Base-by-base conservation (phyloP, 2,888 invertebrate genomes). In the Pristionchus arcanus region DNA sequence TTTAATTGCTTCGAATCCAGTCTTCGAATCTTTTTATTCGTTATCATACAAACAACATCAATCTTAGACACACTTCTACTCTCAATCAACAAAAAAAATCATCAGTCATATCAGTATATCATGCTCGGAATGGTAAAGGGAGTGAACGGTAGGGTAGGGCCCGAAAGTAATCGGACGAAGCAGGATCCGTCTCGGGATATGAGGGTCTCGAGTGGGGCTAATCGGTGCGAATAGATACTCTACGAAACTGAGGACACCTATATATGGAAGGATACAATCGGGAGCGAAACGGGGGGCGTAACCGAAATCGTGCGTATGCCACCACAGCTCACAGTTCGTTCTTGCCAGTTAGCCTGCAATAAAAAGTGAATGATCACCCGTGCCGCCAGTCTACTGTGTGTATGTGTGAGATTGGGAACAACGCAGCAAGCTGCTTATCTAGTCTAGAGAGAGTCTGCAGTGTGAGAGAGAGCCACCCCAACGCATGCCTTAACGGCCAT, bases 11-110 rank as follows among this genome's bases (percentile, higher is more conserved):
- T 59, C 21, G 19, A 59, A 59, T 59, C 59, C 16, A 25, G 21
- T 25, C 59, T 19, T 59, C 13, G 7, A 63, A 63, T 63, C 9
- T 59, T 59, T 59, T n/a, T 25, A 63, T 63, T n/a, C 15, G 9
- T 81, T 53, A 81, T 81, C 81, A 53, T 81, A 81, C 42, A 81
- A 81, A 37, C 49, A 81, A 81, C 53, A 81, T 81, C 81, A 81
- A 49, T 16, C 16, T 49, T 49, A 81, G 81, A 25, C 19, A 37
- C 37, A 74, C 31, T 21, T 74, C 37, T 68, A 16, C 68, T 42
- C 42, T 37, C 42, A 42, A 1, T 15, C 42, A 81, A 81, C 81
- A 74, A 37, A 74, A 37, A 13, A 63, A n/a, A 37, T 81, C 81
- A 81, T 81, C 81, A 81, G 81, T 28, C 49, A 49, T 42, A 49